phyloP scores from a whole-genome alignment of 2,888 invertebrate genomes.

The Perithous albicinctus region DNA sequence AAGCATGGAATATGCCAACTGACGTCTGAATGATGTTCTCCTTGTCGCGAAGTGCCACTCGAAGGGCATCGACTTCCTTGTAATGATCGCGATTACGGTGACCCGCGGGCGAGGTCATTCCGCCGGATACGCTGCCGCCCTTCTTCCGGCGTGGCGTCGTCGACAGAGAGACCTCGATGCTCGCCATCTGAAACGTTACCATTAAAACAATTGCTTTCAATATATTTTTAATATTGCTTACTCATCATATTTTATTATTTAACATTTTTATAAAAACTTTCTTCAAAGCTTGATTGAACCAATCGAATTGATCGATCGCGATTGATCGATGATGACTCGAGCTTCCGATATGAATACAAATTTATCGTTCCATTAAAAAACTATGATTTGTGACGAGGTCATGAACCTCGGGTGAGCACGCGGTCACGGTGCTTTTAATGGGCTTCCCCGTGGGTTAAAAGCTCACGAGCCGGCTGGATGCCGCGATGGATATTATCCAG shows the following conservation, averaged over 20 bases:
- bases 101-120: constrained; percentile 79
- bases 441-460: constrained; percentile 67
- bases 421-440: constrained; percentile 70
- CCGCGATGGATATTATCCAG: constrained; percentile 19
- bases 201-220: too few species aligned
- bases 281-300: too few species aligned
- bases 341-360: constrained; percentile 67
- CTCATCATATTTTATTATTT: too few species aligned
- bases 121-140: constrained; percentile 84
- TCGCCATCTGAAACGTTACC: constrained; percentile 89
- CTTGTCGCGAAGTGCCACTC: constrained; percentile 91
- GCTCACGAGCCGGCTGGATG: constrained; percentile 37
- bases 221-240: too few species aligned
- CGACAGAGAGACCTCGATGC: constrained; percentile 92
- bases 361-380: constrained; percentile 73
- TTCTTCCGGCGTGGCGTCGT: constrained; percentile 88
- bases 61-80: constrained; percentile 89
- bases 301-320: too few species aligned
- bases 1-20: constrained; percentile 58
- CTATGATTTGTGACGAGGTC: constrained; percentile 70
- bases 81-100: constrained; percentile 83
- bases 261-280: not conserved
- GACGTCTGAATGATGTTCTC: constrained; percentile 93
- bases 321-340: constrained; percentile 28
- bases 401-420: constrained; percentile 25